A percentile compares a stretch with the other conserved stretches of the same genome.
phyloP scores from a whole-genome alignment of 1,140 invertebrate genomes.

The Bradysia coprophila region DNA sequence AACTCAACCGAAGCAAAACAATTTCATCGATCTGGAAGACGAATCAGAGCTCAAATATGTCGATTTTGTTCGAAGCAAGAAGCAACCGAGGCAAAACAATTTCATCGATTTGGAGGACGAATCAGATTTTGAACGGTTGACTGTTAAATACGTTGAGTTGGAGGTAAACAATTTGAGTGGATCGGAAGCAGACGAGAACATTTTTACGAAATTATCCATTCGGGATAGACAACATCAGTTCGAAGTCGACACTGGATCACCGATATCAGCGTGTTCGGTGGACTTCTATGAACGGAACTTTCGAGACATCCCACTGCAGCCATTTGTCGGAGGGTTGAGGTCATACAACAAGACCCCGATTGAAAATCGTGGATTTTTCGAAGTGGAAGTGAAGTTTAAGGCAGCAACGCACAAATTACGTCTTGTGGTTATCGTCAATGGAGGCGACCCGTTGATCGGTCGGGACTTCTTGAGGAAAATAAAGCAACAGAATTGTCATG shows the following conservation, averaged over 20 bases:
- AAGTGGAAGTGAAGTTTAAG: neutral
- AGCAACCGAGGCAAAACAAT: neutral
- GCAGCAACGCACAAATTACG: neutral
- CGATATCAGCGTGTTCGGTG: neutral
- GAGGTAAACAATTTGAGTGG: neutral
- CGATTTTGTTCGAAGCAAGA: neutral
- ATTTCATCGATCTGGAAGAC: neutral
- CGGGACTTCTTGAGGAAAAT: neutral
- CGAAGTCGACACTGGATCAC: neutral
- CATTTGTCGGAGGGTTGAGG: neutral
- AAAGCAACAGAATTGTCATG: slow-evolving; percentile 1
- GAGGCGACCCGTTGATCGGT: neutral
- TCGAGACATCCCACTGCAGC: neutral
- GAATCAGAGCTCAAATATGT: neutral
- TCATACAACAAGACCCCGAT: neutral
- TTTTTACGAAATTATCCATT: slow-evolving; percentile 3
- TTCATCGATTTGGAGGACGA: neutral
- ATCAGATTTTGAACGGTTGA: neutral
- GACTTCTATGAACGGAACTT: neutral
- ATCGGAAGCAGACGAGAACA: neutral
- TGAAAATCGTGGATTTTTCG: neutral
- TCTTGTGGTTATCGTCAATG: neutral
- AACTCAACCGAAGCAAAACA: neutral
- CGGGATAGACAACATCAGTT: neutral
- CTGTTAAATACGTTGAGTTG: neutral